Percentiles rank a stretch among this genome's conserved stretches.
phyloP scores from a whole-genome alignment of 2,113 vertebrate species.

The Addax nasomaculatus region DNA sequence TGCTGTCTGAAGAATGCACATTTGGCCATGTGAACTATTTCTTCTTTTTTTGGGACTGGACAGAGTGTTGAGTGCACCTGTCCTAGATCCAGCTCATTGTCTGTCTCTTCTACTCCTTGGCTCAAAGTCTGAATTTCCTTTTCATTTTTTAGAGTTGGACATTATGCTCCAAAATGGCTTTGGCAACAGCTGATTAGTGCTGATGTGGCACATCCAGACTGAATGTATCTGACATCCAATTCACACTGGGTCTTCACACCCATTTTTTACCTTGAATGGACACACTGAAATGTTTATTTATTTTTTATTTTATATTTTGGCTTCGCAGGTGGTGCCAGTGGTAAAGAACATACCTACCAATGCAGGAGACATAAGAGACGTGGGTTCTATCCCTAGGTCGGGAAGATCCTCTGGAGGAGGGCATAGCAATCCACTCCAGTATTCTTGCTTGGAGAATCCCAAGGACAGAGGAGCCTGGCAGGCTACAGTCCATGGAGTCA shows the following conservation, averaged over 20 bases:
- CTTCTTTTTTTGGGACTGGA: not conserved
- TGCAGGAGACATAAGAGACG: not conserved
- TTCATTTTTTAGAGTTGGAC: constrained; percentile 66
- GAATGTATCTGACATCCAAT: not conserved
- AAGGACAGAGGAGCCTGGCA: not conserved
- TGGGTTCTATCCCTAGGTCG: not conserved
- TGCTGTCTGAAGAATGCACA: not conserved
- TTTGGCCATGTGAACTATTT: not conserved
- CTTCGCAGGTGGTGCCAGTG: not conserved
- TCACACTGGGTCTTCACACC: accelerated
- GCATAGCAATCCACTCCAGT: not conserved
- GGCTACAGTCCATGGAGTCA: accelerated
- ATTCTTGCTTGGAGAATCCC: not conserved
- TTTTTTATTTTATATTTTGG: not conserved
- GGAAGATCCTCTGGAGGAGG: not conserved
- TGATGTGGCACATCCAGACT: constrained; percentile 14
- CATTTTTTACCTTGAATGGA: not conserved
- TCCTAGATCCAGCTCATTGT: not conserved
- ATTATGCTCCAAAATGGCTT: constrained; percentile 54
- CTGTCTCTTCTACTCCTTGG: constrained; percentile 24
- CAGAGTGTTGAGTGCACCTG: not conserved
- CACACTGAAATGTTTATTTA: not conserved
- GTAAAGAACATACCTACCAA: not conserved
- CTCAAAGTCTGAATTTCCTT: constrained; percentile 68
- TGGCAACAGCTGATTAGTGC: constrained; percentile 43